Base-by-base conservation (phyloP, 2,888 invertebrate species). In the Philopedon plagiatum region DNA sequence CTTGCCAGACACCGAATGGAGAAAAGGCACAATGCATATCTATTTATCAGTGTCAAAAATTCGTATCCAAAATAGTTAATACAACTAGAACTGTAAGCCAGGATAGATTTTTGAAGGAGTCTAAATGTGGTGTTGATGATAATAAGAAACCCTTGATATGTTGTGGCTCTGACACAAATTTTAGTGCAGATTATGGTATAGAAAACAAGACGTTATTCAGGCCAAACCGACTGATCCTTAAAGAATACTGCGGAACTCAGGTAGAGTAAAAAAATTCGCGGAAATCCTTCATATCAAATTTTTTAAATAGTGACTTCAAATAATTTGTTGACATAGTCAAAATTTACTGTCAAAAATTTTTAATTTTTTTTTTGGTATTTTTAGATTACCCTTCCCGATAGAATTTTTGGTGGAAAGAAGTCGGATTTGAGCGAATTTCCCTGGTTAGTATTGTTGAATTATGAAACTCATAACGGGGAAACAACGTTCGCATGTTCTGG, bases 71-170 rank as follows among this genome's bases (percentile, higher is more conserved):
- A 0, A 71, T 86, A 18, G 60, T 81, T 0, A 78, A 86, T 0
- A 78, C 86, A 0, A 80, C 85, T 5, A 84, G 78, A 8, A 78
- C 67, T 32, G 69, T 76, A 3, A 66, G 78, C 2, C 80, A 80
- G 62, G 49, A 81, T 5, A 77, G 76, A 15, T 89, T 86, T 76
- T 81, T 90, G 23, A 85, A 86, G 57, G 82, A 85, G 71, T 89
- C 90, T 0, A 88, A 88, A 65, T 90, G 90, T 75, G 90, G 90
- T 0, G 89, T 88, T 76, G 83, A 32, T 8, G 15, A n/a, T 21
- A 64, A 41, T 0, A 78, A 80, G 0, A 29, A 7, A 18, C 89
- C 89, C 0, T 84, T 81, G 19, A 89, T 90, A 0, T 90, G 90
- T 80, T 90, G 90, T 71, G 86, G 86, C 11, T 70, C 74, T 21